Base-by-base conservation (phyloP, 30 jellyfish, hydroid and myxozoan species). In the Aurelia sp. region DNA sequence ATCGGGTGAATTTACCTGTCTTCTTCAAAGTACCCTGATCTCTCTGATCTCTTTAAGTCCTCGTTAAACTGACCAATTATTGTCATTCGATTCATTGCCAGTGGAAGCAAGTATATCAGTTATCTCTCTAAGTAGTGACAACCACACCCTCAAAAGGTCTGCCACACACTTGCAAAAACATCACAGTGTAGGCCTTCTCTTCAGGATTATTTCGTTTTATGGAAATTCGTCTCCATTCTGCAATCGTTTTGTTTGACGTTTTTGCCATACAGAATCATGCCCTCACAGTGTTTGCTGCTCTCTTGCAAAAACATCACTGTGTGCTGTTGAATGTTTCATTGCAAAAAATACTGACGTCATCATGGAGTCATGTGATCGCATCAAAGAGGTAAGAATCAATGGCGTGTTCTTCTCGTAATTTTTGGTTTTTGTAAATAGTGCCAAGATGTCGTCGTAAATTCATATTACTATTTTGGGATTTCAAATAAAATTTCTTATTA, bases 321-420 rank as follows among this genome's bases (percentile, higher is more conserved):
- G 89, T 47, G 89, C 89, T 16, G 79, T 64, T 40, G 89, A 78
- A 63, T 78, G 89, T 51, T 78, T 64, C 44, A 73, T 57, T 17
- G 31, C 77, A 78, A 66, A 78, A 53, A 62, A 23, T 4, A 18
- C 40, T 7, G 50, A 62, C 13, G 33, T 27, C 48, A 51, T 47
- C 50, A 50, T 30, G 22, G 73, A 41, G 12, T 18, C 31, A 17
- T 78, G 89, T 53, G 30, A 50, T 47, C 1, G 23, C n/a, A 47
- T 15, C n/a, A 4, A 17, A 0, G 89, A 78, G 71, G 89, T 78
- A 62, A 51, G n/a, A 58, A 58, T 58, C 9, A 58, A 37, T 37
- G 69, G 33, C 12, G 31, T 79, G 7, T 8, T 13, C 16, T 18
- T 12, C 6, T 59, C 33, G 23, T 11, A 59, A n/a, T 2, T 59